Evolutionary conservation across 2,113 vertebrate species (phyloP), one percentile per base, ranked within the genome.

Genomic region (Oncorhynchus nerka): DNA sequence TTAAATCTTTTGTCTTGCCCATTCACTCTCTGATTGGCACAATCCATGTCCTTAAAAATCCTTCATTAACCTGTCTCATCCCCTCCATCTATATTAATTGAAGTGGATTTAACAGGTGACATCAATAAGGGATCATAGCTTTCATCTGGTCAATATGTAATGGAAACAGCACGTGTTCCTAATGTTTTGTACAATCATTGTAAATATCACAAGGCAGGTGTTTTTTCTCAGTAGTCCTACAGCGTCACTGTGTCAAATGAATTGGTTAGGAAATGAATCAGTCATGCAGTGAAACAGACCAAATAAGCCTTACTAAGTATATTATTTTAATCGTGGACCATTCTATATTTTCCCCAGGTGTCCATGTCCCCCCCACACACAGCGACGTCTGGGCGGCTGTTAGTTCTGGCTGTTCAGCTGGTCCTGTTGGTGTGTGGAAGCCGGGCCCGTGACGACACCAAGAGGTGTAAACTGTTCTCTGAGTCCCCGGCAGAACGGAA

Each of bases 381-480:
- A 75, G 71, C 30, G 70, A 75, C 81, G 19, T 61, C 48, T 26
- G n/a, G 86, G 48, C 61, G 85, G 20, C 1, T 87, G 75, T 86
- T 85, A 85, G 85, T 79, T 57, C 15, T 89, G 70, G 62, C 75
- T 2, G 39, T 89, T 75, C 75, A 87, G 74, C 75, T 93, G 74
- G 6, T 89, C 7, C 76, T 94, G 4, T 71, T 86, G 70, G 73
- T 77, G 5, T 79, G 65, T 65, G 79, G 45, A 11, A 80, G 80
- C 7, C 78, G 65, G 19, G 79, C 84, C 1, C 7, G 71, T 26
- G 20, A 85, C 0, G 24, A 39, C 79, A 90, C 84, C 8, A 74
- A 77, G 0, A 84, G 55, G 74, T 94, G 94, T 67, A 89, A 80
- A 75, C 78, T 93, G 26, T 0, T 0, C 2, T 4, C 15, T 1